Percentiles rank a stretch among this genome's conserved stretches.
Conservation (phyloP, 2,797 vertebrate species). For the Acipenser transmontanus region DNA sequence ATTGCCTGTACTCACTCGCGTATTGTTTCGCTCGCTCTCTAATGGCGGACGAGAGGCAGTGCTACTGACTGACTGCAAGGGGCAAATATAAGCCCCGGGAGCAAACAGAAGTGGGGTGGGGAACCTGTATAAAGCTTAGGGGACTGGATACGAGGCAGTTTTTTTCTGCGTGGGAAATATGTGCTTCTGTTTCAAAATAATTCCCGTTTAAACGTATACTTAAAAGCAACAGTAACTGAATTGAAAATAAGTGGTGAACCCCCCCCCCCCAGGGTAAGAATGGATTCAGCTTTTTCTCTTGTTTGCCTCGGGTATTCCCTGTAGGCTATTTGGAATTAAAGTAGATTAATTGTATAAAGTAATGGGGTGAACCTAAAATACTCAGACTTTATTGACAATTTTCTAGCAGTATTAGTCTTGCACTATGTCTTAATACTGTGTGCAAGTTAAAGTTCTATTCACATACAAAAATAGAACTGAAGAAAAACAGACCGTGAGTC, state of each 20-base stretch:
- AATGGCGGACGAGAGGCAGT: conserved; percentile 92
- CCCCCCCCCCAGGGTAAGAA: conserved; percentile 54
- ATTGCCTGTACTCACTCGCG: conserved; percentile 61
- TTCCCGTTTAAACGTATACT: too few species aligned
- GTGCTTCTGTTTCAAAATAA: background rate
- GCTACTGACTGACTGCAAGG: conserved; percentile 74
- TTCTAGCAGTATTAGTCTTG: background rate
- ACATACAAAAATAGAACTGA: too few species aligned
- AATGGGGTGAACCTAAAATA: background rate
- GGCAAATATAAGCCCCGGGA: conserved; percentile 36
- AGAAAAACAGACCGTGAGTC: too few species aligned
- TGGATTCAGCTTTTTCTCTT: conserved; percentile 36
- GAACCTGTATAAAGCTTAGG: conserved; percentile 10
- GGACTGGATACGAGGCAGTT: background rate
- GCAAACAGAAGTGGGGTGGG: conserved; percentile 10
- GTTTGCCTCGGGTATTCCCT: conserved; percentile 64
- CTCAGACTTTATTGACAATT: too few species aligned
- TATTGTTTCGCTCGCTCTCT: conserved; percentile 86
- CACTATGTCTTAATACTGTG: background rate
- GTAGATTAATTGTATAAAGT: too few species aligned
- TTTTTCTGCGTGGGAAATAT: conserved; percentile 3
- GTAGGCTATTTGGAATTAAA: conserved; percentile 68
- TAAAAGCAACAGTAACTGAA: conserved; percentile 25
- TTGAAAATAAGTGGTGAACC: conserved; percentile 30
- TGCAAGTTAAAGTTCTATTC: background rate